Evolutionary conservation across 2,113 vertebrate genomes (phyloP).

Genomic region (Cottus gobio): DNA sequence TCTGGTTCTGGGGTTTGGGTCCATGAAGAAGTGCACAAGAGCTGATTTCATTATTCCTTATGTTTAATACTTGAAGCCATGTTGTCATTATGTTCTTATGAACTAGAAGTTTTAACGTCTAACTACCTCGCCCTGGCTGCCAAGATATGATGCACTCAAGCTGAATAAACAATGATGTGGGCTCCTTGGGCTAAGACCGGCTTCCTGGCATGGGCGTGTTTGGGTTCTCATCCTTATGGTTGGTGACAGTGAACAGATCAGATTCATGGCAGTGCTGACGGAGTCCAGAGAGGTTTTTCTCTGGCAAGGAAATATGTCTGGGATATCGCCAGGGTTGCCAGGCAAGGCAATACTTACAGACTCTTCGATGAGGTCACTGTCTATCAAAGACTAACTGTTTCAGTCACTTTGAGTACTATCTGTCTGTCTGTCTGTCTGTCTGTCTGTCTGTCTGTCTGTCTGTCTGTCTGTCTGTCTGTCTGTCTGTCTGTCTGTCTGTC

Average conservation of each 20-base stretch:
- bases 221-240: slow-evolving; percentile 68
- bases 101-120: slow-evolving; percentile 51
- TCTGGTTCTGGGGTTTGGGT: slow-evolving; percentile 8
- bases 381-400: slow-evolving; percentile 28
- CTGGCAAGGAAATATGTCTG: slow-evolving; percentile 55
- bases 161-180: slow-evolving; percentile 82
- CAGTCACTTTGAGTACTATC: not conserved
- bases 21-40: not conserved
- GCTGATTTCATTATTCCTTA: slow-evolving; percentile 17
- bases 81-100: slow-evolving; percentile 51
- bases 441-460: not conserved
- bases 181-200: slow-evolving; percentile 69
- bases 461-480: not conserved
- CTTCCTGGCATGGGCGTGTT: slow-evolving; percentile 75
- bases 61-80: slow-evolving; percentile 12
- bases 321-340: slow-evolving; percentile 62
- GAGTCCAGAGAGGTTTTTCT: slow-evolving; percentile 29
- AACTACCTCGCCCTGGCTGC: slow-evolving; percentile 59
- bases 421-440: not conserved
- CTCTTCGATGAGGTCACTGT: slow-evolving; percentile 54
- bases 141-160: slow-evolving; percentile 77
- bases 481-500: not conserved
- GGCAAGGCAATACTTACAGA: slow-evolving; percentile 45
- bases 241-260: slow-evolving; percentile 71
- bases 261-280: slow-evolving; percentile 58